Conservation (phyloP, 2,888 invertebrate genomes). For the Drosophila monieri region DNA sequence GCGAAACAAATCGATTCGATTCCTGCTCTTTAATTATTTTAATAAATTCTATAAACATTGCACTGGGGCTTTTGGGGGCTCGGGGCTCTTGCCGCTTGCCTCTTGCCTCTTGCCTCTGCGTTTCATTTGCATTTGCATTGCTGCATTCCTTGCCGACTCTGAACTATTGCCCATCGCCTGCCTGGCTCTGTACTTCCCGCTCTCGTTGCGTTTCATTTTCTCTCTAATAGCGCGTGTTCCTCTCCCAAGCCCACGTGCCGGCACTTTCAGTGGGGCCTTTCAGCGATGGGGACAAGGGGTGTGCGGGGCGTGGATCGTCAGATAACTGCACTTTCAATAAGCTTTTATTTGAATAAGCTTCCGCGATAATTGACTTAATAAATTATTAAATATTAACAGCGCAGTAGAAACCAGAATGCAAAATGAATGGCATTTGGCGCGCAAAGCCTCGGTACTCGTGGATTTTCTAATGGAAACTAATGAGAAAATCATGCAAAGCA, state of each 20-base stretch:
- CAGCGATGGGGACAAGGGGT: too few relatives aligned
- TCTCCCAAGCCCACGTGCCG: constrained; percentile 64
- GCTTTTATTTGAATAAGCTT: constrained; percentile 64
- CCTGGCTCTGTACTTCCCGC: neutral
- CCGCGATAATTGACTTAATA: constrained; percentile 74
- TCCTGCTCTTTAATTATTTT: constrained; percentile 38
- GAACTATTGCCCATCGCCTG: constrained; percentile 32
- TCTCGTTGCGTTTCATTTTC: neutral
- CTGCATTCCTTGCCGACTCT: constrained; percentile 29
- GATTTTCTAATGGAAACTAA: constrained; percentile 58
- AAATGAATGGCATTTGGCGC: constrained; percentile 8
- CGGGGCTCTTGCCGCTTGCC: neutral
- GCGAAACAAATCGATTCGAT: constrained; percentile 9
- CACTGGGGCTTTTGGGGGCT: constrained; percentile 9
- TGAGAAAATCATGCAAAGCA: constrained; percentile 61
- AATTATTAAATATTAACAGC: constrained; percentile 59
- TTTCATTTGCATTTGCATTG: constrained; percentile 36
- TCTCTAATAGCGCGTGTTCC: constrained; percentile 63
- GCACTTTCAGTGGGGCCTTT: constrained; percentile 1
- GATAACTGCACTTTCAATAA: constrained; percentile 56
- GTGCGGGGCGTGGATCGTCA: constrained; percentile 8
- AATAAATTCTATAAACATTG: constrained; percentile 42
- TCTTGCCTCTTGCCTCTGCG: constrained; percentile 3
- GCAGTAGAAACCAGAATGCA: constrained; percentile 54
- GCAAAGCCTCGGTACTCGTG: constrained; percentile 5